Evolutionary conservation across 2,113 vertebrate species (phyloP), one percentile per base, ranked within the genome.

Genomic region (Oreochromis spilurus): DNA sequence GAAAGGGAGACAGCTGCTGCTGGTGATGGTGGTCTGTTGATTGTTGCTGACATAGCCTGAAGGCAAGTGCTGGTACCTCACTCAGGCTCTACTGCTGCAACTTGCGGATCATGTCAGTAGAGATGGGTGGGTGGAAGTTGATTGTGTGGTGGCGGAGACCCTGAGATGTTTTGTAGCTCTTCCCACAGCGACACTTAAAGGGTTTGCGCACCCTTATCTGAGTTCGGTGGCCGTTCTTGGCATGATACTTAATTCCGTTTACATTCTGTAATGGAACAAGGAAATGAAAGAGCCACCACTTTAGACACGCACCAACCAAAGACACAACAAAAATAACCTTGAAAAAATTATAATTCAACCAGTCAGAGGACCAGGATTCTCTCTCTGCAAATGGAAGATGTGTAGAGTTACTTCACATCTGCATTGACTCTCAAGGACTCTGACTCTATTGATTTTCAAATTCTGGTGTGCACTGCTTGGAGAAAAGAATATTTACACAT

Each of bases 111-210:
- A 98, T 97, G 95, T 99, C 98, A 48, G 97, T 97, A 38, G 98
- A 98, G 96, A 99, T 96, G 12, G 98, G 98, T 43, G 98, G 98
- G 62, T 99, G 98, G 95, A 99, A 99, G 93, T 98, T 99, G 97
- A 99, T 98, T 97, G 98, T 99, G 96, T 99, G 98, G 96, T 99
- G 98, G 89, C 98, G 97, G 93, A 99, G 98, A 93, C 98, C 98
- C 97, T 98, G 98, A 97, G 98, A 97, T 91, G 97, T 98, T 97
- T 99, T 99, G 97, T 99, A 99, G 97, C 98, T 99, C 97, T 99
- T 99, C 70, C 98, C 98, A 75, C 98, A 99, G 79, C 98, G 98
- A 94, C 98, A 99, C 93, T 99, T 99, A 95, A 99, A 99, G 67
- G 98, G 98, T 95, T 99, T 99, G 91, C 98, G 98, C 86, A 99